Evolutionary conservation across 2,113 vertebrate genomes (phyloP).

Genomic region (Nematolebias whitei): DNA sequence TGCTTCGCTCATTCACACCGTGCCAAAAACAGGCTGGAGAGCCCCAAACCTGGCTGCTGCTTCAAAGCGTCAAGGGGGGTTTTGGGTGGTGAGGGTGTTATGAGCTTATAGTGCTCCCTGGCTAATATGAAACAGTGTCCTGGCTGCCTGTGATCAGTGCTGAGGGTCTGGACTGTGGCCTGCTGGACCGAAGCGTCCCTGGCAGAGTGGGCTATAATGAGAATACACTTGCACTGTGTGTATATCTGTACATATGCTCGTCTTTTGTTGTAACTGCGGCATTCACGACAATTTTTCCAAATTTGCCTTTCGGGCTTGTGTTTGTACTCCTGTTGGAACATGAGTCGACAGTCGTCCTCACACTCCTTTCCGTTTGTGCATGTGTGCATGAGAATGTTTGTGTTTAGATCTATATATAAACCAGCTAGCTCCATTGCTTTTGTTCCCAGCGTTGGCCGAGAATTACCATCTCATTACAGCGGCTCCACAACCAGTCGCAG

Average conservation of each 20-base stretch:
- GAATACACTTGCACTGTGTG: constrained; percentile 49
- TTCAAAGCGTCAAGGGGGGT: constrained; percentile 62
- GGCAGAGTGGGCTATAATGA: constrained; percentile 62
- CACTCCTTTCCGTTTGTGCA: constrained; percentile 33
- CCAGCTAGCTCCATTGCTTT: constrained; percentile 63
- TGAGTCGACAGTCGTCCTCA: constrained; percentile 24
- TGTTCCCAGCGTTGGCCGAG: constrained; percentile 48
- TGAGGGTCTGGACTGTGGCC: constrained; percentile 71
- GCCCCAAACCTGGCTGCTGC: constrained; percentile 60
- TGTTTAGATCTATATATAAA: constrained; percentile 74
- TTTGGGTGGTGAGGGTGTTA: constrained; percentile 33
- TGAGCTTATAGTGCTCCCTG: constrained; percentile 68
- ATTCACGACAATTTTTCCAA: constrained; percentile 25
- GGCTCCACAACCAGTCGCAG: constrained; percentile 70
- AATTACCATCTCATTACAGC: constrained; percentile 73
- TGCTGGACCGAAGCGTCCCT: constrained; percentile 60
- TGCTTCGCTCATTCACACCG: constrained; percentile 58
- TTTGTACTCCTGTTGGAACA: constrained; percentile 25
- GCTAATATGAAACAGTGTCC: constrained; percentile 75
- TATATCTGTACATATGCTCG: constrained; percentile 10
- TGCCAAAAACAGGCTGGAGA: constrained; percentile 65
- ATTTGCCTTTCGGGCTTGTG: constrained; percentile 27
- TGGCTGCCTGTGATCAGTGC: constrained; percentile 68
- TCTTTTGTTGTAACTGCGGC: constrained; percentile 36
- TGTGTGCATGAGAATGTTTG: constrained; percentile 42